Evolutionary conservation across 2,113 vertebrate genomes (phyloP).

Genomic region (Phylloscopus trochiloides): DNA sequence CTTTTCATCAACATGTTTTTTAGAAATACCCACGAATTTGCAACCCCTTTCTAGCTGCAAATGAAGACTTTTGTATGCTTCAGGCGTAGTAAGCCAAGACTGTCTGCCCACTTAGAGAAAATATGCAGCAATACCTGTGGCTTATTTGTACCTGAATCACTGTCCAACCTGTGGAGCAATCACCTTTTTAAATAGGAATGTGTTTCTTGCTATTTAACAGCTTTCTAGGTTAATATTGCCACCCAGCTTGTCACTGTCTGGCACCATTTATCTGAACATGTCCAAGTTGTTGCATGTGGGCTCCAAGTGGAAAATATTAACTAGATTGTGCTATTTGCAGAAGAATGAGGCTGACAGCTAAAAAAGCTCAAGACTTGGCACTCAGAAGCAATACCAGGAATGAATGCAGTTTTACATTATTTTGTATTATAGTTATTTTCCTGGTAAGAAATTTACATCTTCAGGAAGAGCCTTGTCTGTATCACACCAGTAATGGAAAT

Average conservation of each 20-base stretch:
- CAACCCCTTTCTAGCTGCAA: neutral
- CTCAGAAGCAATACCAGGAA: neutral
- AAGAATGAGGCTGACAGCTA: neutral
- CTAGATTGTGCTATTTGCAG: constrained; percentile 4
- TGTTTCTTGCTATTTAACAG: neutral
- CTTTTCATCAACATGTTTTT: neutral
- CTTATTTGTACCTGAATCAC: neutral
- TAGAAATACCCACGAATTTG: neutral
- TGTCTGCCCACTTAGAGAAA: neutral
- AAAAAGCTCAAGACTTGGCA: neutral
- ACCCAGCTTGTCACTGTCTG: neutral
- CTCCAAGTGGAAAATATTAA: constrained; percentile 38
- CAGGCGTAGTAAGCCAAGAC: neutral
- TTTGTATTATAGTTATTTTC: neutral
- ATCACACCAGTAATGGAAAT: neutral
- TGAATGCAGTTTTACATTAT: neutral
- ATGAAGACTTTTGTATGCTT: neutral
- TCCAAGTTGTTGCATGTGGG: neutral
- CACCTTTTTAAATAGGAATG: neutral
- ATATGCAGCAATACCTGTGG: neutral
- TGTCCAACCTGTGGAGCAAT: neutral
- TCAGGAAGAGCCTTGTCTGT: neutral
- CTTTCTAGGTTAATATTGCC: neutral
- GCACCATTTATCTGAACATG: neutral
- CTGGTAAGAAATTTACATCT: neutral